These are phyloP conservation scores for Apodemus sylvaticus DNA, from an alignment of 2,113 vertebrate species.

Conservation along the genomic window DNA sequence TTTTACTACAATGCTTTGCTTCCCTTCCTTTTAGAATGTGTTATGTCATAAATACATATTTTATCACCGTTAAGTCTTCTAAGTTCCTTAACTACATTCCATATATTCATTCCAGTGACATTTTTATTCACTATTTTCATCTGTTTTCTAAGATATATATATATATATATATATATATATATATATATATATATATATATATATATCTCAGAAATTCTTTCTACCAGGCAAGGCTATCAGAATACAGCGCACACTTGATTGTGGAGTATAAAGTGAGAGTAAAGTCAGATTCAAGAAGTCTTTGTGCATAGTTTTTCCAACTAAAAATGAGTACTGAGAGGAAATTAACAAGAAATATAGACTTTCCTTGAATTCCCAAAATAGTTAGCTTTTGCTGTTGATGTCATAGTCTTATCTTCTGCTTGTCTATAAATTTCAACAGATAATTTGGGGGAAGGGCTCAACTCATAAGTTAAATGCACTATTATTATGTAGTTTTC, in stretches of 20 bases:
- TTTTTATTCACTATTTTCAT: not conserved
- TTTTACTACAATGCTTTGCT: not conserved
- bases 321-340: not conserved
- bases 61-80: not conserved
- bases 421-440: not conserved
- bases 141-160: not conserved
- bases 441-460: not conserved
- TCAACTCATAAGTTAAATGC: conserved; percentile 13
- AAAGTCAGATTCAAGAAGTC: not conserved
- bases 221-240: not conserved
- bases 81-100: not conserved
- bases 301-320: not conserved
- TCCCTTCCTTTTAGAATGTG: not conserved
- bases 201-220: conserved; percentile 9
- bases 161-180: too few species aligned
- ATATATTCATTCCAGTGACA: not conserved
- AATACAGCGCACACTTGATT: not conserved
- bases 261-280: not conserved
- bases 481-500: not conserved
- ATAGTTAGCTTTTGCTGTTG: conserved; percentile 13
- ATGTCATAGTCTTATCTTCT: not conserved
- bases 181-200: too few species aligned
- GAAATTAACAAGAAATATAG: not conserved
- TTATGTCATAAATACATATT: not conserved
- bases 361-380: conserved; percentile 43